Evolutionary conservation across 2,797 vertebrate genomes (phyloP), one percentile per base, ranked within the genome.

Genomic region (Enteromius radiatus): DNA sequence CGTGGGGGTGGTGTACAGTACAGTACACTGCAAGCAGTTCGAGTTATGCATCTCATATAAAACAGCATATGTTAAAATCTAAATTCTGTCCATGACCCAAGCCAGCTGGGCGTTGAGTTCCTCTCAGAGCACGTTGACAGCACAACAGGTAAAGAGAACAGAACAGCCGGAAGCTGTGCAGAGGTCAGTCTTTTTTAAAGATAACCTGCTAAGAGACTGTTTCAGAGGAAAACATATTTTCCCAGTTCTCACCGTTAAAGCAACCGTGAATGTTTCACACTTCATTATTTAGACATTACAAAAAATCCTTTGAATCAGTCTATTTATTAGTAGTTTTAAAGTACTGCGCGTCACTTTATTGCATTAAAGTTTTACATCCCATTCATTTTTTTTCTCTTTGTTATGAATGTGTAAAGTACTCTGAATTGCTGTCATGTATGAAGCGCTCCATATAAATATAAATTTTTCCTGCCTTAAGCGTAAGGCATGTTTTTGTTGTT

Each of bases 61-160:
- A 47, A 81, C 14, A 63, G 54, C 54, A 80, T 59, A 59, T 31
- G 65, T 59, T 43, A 31, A 70, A 45, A 80, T 80, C 54, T 47
- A 63, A 63, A 71, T 63, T 80, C 67, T 63, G 52, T 59, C 78
- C 38, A 15, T 61, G 79, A 63, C 79, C 79, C 10, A 12, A 63
- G 14, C 56, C 68, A 63, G 43, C 54, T 49, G 68, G 41, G 41
- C 9, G 1, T 63, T 47, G 54, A 63, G 43, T 45, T 21, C 28
- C 54, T 81, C 41, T 49, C 12, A 36, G 41, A 49, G 41, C 68
- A 38, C 17, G 12, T 8, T 73, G 68, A 81, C 68, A 73, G 79
- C 28, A 81, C 41, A 81, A 70, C 41, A 73, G 79, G 54, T 81
- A 63, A 47, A 73, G 79, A 73, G 56, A 81, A 49, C 14, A 49